Base-by-base conservation (phyloP, 35 echinoderm and acorn worm genomes). In the Anneissia japonica region DNA sequence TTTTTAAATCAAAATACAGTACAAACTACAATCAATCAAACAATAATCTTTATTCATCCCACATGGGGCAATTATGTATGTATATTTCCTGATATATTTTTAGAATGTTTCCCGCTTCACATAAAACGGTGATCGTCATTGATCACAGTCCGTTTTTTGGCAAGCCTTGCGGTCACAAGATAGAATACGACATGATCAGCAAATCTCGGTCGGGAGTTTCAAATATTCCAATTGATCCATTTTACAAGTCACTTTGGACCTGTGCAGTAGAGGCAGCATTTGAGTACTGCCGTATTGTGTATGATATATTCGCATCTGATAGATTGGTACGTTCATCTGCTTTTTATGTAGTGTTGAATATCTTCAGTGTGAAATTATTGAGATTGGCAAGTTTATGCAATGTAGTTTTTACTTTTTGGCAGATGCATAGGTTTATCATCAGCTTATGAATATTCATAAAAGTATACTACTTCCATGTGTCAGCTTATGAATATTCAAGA, bases 231-330 rank as follows among this genome's bases (percentile, higher is more conserved):
- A 31, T 99, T 12, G 89, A 86, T 38, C 96, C 96, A 7, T 79
- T 99, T 21, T 91, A 46, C 31, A 99, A 99, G 46, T 94, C 88
- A 1, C 79, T 99, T 9, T 99, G 96, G 96, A 99, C 96, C 13
- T 99, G 92, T 43, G 81, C 82, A 46, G 72, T 99, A 0, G 96
- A 99, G 43, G 90, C 89, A 12, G 81, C 91, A 26, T 77, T 99
- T 56, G 96, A 99, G 79, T 99, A 94, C 28, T 94, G 92, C 80
- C 75, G 96, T 32, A 93, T 99, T 40, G 96, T 99, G 7, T 99
- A 84, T 84, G 96, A 99, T 35, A 91, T 99, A 73, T 99, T 91
- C 34, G 88, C 96, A 78, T 45, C 75, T 36, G 88, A 86, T 29
- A 90, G 88, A 84, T 73, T 89, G 88, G 96, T 99, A 87, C 89